Evolutionary conservation across 1,140 invertebrate species (phyloP), one percentile per base, ranked within the genome.

Genomic region (Drosophila guanche): DNA sequence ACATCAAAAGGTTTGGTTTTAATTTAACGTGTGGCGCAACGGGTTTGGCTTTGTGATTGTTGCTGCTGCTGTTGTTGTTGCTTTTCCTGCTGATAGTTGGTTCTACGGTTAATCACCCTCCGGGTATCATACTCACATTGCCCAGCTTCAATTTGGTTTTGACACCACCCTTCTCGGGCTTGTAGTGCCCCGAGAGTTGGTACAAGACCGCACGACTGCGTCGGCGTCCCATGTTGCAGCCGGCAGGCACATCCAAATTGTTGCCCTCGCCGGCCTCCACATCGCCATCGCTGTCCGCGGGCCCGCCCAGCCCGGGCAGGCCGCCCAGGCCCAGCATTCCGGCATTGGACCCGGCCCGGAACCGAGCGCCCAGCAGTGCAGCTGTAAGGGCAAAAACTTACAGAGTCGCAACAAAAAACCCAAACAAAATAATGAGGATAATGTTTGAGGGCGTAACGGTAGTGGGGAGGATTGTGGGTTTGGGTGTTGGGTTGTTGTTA

Each of bases 131-230:
- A 94, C 96, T 96, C 93, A 98, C 97, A 94, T 98, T 98, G 92
- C 98, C 98, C 66, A 98, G 93, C 93, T 97, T 97, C 74, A 98
- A 94, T 94, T 98, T 99, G 67, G 95, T 96, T 93, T 99, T 99
- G 91, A 95, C 95, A 37, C 83, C 83, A 16, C 83, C 79, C 92
- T 96, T 97, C 90, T 97, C 96, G 83, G 96, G 96, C 91, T 97
- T 97, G 92, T 98, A 98, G 92, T 98, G 97, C 52, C 98, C 98
- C 60, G 97, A 98, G 68, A 99, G 94, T 93, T 99, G 97, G 93
- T 99, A 99, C 50, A 99, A 95, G 48, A 99, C 97, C 37, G 98
- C 98, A 85, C 98, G 94, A 91, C 97, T 98, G 84, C 97, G 94
- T 84, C 98, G 94, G 75, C 98, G 93, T 60, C 96, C 97, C 93